Evolutionary conservation across 1,140 invertebrate genomes (phyloP).

Genomic region (Hyposmocoma kahamanoa): DNA sequence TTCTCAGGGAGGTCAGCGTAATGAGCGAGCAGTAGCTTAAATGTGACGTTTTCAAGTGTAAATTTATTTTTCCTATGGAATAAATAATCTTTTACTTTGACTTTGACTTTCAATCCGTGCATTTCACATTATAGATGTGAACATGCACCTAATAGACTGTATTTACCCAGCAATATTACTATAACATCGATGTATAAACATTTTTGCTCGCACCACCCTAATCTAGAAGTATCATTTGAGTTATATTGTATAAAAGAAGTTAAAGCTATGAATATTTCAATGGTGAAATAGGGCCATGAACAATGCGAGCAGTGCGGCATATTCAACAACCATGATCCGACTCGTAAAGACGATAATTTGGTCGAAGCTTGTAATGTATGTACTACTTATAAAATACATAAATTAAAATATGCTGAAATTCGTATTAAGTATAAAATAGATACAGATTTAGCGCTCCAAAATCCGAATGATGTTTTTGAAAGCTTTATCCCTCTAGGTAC

Average conservation of each 20-base stretch:
- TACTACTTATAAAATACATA: too few relatives aligned
- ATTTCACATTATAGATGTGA: constrained; percentile 1
- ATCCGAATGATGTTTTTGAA: constrained; percentile 27
- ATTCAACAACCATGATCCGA: not conserved
- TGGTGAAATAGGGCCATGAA: not conserved
- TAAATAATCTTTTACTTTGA: too few relatives aligned
- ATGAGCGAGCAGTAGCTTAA: too few relatives aligned
- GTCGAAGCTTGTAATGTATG: not conserved
- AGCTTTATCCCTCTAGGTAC: constrained; percentile 26
- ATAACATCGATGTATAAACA: not conserved
- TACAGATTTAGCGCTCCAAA: constrained; percentile 14
- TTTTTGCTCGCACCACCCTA: not conserved
- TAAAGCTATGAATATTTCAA: not conserved
- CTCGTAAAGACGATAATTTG: not conserved
- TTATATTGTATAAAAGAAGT: not conserved
- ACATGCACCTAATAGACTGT: not conserved
- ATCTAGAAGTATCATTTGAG: not conserved
- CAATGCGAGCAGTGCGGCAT: not conserved
- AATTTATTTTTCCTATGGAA: too few relatives aligned
- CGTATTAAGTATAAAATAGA: too few relatives aligned
- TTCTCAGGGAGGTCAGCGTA: too few relatives aligned
- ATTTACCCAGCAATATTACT: constrained; percentile 1
- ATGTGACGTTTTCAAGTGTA: too few relatives aligned
- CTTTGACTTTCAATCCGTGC: not conserved
- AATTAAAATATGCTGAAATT: too few relatives aligned